Evolutionary conservation across 2,888 invertebrate genomes (phyloP).

Genomic region (Pemphredon lugubris): DNA sequence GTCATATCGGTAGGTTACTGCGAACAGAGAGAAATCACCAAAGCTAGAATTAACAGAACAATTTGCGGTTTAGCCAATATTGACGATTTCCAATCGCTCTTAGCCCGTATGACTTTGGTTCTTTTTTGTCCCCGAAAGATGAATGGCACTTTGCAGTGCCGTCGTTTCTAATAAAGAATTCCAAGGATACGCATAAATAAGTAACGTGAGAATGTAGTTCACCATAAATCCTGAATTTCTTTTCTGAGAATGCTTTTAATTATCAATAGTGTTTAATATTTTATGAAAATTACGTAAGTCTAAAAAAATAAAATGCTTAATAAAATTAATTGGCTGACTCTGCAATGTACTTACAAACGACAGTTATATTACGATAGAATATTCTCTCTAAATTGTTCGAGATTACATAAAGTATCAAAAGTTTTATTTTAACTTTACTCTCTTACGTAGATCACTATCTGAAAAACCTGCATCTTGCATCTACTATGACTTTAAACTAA

Average conservation of each 20-base stretch:
- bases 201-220: constrained; percentile 1
- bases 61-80: no score
- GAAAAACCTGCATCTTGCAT: constrained; percentile 29
- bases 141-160: not conserved
- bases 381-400: constrained; percentile 31
- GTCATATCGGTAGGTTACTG: not conserved
- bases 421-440: constrained; percentile 50
- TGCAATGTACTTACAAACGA: constrained; percentile 36
- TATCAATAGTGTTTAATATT: constrained; percentile 24
- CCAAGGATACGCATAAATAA: not conserved
- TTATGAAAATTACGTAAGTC: constrained; percentile 24
- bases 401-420: constrained; percentile 56
- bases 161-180: constrained; percentile 8
- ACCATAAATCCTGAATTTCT: constrained; percentile 7
- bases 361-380: constrained; percentile 40
- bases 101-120: no score
- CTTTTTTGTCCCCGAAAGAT: not conserved
- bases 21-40: not conserved
- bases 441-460: constrained; percentile 48
- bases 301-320: constrained; percentile 52
- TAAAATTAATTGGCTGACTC: constrained; percentile 49
- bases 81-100: no score
- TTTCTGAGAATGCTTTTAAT: constrained; percentile 5
- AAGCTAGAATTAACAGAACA: not conserved
- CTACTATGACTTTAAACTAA: constrained; percentile 35